Conservation (phyloP, 2,113 vertebrate genomes). For the Leuciscus idus region DNA sequence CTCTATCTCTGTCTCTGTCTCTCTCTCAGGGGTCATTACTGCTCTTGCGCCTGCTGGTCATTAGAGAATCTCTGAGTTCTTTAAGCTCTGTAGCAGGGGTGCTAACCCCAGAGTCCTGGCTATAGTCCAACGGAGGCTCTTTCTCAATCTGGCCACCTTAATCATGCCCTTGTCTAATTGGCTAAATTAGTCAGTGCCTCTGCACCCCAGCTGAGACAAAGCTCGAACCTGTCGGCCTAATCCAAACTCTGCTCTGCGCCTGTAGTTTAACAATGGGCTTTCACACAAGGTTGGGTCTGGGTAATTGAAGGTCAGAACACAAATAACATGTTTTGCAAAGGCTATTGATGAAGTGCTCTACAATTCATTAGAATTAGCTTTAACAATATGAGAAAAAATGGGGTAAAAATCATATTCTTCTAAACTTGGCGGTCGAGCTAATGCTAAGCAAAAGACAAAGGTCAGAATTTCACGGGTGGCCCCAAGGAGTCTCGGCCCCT, state of each 20-base stretch:
- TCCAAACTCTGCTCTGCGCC: conserved; percentile 17
- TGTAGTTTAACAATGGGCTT: conserved; percentile 51
- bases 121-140: conserved; percentile 72
- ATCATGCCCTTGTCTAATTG: conserved; percentile 80
- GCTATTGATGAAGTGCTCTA: conserved; percentile 33
- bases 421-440: conserved; percentile 13
- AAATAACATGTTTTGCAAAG: conserved; percentile 43
- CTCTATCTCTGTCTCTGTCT: not conserved
- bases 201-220: conserved; percentile 66
- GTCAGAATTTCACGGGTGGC: conserved; percentile 34
- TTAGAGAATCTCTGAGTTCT: conserved; percentile 54
- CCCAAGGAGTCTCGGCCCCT: conserved; percentile 31
- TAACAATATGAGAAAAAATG: conserved; percentile 9
- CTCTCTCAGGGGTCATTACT: conserved; percentile 66
- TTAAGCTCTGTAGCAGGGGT: conserved; percentile 70
- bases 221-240: conserved; percentile 71
- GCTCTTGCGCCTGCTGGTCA: conserved; percentile 60
- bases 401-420: not conserved
- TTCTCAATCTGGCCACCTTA: conserved; percentile 78
- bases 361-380: conserved; percentile 31
- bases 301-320: conserved; percentile 55
- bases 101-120: conserved; percentile 76
- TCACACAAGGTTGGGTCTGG: conserved; percentile 41
- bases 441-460: conserved; percentile 41
- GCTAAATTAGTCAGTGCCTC: conserved; percentile 73